phyloP scores from a whole-genome alignment of 2,888 invertebrate species.

The Osmoderma eremita region DNA sequence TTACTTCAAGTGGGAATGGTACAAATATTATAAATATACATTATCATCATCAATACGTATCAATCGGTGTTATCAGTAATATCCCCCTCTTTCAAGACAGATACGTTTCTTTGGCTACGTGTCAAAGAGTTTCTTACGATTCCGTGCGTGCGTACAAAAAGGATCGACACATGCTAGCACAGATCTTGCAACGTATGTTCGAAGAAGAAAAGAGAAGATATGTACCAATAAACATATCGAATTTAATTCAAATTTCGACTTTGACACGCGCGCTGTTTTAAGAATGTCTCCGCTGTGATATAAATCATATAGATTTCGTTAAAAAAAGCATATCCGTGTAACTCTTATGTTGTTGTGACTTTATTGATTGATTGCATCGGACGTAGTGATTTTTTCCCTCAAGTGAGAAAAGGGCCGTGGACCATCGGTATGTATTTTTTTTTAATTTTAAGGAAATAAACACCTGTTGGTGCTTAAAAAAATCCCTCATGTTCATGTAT shows the following conservation, averaged over 20 bases:
- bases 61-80: slow-evolving; percentile 21
- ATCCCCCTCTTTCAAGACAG: slow-evolving; percentile 21
- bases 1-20: not conserved
- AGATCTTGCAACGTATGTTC: slow-evolving; percentile 10
- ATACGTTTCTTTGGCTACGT: slow-evolving; percentile 39
- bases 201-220: slow-evolving; percentile 1
- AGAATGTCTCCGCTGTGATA: not conserved
- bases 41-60: slow-evolving; percentile 22
- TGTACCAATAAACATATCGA: slow-evolving; percentile 14
- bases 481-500: no score
- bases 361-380: no score
- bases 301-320: no score
- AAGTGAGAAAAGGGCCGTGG: no score
- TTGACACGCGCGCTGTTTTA: not conserved
- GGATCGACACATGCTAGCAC: slow-evolving; percentile 3
- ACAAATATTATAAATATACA: slow-evolving; percentile 20
- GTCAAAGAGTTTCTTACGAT: slow-evolving; percentile 25
- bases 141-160: slow-evolving; percentile 25
- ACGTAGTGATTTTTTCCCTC: no score
- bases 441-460: no score
- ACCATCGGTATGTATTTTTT: no score
- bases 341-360: no score
- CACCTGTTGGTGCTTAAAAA: no score
- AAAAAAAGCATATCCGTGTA: no score
- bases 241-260: slow-evolving; percentile 17